Base-by-base conservation (phyloP, 2,888 invertebrate genomes). In the Drosophila nigricruria region DNA sequence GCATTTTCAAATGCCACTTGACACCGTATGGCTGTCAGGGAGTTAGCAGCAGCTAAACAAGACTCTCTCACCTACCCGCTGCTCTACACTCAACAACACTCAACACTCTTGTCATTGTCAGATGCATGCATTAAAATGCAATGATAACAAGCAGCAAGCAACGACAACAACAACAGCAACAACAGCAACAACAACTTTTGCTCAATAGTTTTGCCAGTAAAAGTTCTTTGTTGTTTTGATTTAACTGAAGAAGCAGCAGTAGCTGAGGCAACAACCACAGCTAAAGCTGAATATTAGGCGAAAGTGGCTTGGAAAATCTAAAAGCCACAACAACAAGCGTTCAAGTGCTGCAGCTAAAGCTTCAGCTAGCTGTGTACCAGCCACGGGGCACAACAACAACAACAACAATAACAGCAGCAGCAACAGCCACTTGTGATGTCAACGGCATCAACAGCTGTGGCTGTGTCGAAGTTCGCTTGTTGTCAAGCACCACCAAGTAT, bases 1-100 rank as follows among this genome's bases (percentile, higher is more conserved):
- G 89, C 84, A 79, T 89, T 89, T 85, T 84, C 87, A 87, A 89
- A 87, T 84, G 89, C 74, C 88, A 87, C 84, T 85, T 85, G 89
- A 85, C 84, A 85, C 89, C 89, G 87, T 87, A 79, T 89, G 82
- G 72, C 65, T 75, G 65, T 77, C 70, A 68, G 61, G 53, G 70
- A 69, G 60, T 69, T 69, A 59, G 52, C 49, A 47, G 38, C 57
- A 47, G 38, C 57, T 77, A 53, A 32, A 45, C 49, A 34, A 27
- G 14, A 14, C 38, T 9, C 20, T 20, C 20, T 16, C 23, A 56
- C 56, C 56, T 54, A 38, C 67, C 53, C 27, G 34, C 47, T 12
- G 27, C 18, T 30, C 32, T 18, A 38, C 38, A 47, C 60, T 47
- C 18, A 16, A 38, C 49, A 27, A 18, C 50, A 34, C 50, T 52